phyloP scores from a whole-genome alignment of 2,797 vertebrate species.

The Sebastes matsubarae region DNA sequence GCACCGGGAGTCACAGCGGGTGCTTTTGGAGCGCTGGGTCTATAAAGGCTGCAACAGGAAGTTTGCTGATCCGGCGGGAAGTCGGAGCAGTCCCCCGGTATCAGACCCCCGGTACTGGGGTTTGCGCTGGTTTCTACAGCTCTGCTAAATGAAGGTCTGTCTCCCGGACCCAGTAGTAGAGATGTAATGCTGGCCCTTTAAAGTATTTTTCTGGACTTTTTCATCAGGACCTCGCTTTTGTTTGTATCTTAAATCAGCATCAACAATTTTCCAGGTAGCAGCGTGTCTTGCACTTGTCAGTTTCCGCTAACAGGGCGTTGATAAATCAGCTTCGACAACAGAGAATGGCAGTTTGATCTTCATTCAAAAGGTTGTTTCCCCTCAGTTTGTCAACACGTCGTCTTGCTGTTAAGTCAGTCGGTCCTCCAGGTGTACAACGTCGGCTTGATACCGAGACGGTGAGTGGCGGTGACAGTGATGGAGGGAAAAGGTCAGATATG shows the following conservation, averaged over 20 bases:
- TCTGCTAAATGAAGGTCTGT: too few relatives aligned
- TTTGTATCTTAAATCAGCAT: conserved; percentile 21
- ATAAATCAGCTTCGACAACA: conserved; percentile 54
- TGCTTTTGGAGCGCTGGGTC: neutral
- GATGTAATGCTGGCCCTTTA: too few relatives aligned
- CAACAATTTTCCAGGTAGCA: conserved; percentile 32
- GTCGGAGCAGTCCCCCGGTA: too few relatives aligned
- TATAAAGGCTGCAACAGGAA: neutral
- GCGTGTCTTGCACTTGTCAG: conserved; percentile 36
- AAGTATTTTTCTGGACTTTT: neutral
- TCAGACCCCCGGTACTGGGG: too few relatives aligned
- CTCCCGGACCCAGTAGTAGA: too few relatives aligned
- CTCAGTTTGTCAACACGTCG: conserved; percentile 51
- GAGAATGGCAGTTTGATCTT: conserved; percentile 64
- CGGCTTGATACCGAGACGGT: conserved; percentile 54
- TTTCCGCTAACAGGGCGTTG: conserved; percentile 45
- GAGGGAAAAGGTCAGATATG: conserved; percentile 80
- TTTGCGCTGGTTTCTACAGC: neutral
- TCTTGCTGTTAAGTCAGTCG: conserved; percentile 45
- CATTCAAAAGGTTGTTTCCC: conserved; percentile 64
- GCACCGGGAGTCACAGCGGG: too few relatives aligned
- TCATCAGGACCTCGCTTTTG: neutral
- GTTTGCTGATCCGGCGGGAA: neutral
- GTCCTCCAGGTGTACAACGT: conserved; percentile 61
- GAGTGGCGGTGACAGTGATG: conserved; percentile 71